Conservation (phyloP, 2,113 vertebrate species). For the Sus scrofa region T2T-Sscrofa CM000814.6:32462501-32463000, state of each 20-base stretch:
- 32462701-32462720: background rate
- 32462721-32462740: slow-evolving; percentile 34
- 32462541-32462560: background rate
- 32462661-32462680: background rate
- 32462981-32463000: background rate
- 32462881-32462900: slow-evolving; percentile 62
- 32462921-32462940: background rate
- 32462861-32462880: slow-evolving; percentile 58
- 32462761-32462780: slow-evolving; percentile 60
- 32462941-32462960: background rate
- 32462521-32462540: background rate
- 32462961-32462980: too few species aligned
- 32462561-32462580: background rate
- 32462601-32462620: background rate
- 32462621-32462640: background rate
- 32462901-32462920: slow-evolving; percentile 59
- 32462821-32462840: slow-evolving; percentile 62
- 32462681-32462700: background rate
- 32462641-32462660: background rate
- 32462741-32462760: slow-evolving; percentile 48
- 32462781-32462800: slow-evolving; percentile 35
- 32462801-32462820: slow-evolving; percentile 58
- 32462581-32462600: background rate
- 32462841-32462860: slow-evolving; percentile 69
- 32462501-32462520: background rate